These are phyloP conservation scores for Colletes collaris DNA, from an alignment of 2,888 invertebrate species.

Conservation along the genomic window DNA sequence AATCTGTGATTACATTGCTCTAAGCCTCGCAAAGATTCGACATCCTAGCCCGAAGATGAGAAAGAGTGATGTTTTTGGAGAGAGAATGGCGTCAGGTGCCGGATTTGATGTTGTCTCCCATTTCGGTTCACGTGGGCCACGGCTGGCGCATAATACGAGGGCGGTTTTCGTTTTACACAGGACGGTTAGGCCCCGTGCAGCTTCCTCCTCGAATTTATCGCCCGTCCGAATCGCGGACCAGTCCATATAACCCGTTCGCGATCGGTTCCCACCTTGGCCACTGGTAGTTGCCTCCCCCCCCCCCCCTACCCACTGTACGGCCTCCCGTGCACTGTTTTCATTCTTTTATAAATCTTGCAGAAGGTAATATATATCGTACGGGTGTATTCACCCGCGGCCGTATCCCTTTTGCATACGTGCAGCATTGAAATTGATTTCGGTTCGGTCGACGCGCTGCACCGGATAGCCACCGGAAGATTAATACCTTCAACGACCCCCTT, in stretches of 20 bases:
- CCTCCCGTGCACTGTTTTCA: too few species aligned
- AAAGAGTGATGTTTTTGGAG: too few species aligned
- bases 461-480: constrained; percentile 47
- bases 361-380: too few species aligned
- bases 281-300: not conserved
- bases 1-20: too few species aligned
- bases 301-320: not conserved
- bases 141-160: constrained; percentile 50
- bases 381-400: too few species aligned
- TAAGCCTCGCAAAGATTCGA: too few species aligned
- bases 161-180: constrained; percentile 59
- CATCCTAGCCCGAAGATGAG: too few species aligned
- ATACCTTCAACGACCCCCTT: constrained; percentile 25
- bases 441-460: too few species aligned
- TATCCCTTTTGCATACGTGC: too few species aligned
- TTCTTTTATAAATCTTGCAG: too few species aligned
- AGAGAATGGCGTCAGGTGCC: not conserved
- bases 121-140: constrained; percentile 18
- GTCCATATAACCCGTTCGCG: constrained; percentile 62
- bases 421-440: too few species aligned
- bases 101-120: constrained; percentile 31
- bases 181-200: constrained; percentile 41
- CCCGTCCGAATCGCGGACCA: constrained; percentile 64
- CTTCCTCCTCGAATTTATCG: constrained; percentile 65
- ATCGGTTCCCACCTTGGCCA: constrained; percentile 61